These are phyloP conservation scores for Poeciliopsis turneri DNA, from an alignment of 2,797 vertebrate species.

Conservation along the genomic window DNA sequence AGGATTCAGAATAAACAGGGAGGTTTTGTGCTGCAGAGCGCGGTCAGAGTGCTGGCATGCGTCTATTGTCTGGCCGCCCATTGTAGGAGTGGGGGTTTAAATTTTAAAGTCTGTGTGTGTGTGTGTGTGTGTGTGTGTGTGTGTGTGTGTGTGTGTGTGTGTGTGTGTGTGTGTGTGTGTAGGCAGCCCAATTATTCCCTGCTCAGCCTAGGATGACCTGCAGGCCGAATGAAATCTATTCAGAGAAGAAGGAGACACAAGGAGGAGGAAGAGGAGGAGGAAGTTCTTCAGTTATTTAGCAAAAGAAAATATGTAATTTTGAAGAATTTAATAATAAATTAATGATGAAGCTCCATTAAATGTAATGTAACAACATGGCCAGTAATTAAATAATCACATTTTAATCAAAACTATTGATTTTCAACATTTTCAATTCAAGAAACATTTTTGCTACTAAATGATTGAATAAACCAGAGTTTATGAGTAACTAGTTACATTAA, in stretches of 20 bases:
- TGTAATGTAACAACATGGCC: not conserved
- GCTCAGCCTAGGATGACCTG: conserved; percentile 68
- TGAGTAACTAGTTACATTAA: too few relatives aligned
- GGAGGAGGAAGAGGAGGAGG: conserved; percentile 17
- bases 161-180: conserved; percentile 36
- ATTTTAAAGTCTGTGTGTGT: conserved; percentile 66
- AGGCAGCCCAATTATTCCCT: conserved; percentile 75
- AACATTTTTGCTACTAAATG: not conserved
- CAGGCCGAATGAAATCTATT: conserved; percentile 55
- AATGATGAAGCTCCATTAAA: not conserved
- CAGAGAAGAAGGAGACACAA: conserved; percentile 31
- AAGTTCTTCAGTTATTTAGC: conserved; percentile 29
- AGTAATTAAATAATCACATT: not conserved
- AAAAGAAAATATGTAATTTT: conserved; percentile 34
- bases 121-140: conserved; percentile 56
- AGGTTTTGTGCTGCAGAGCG: conserved; percentile 48
- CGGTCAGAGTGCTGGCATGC: conserved; percentile 75
- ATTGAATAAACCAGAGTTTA: not conserved
- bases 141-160: conserved; percentile 52
- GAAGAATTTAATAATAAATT: conserved; percentile 16
- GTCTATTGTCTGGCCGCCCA: conserved; percentile 74
- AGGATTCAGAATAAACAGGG: conserved; percentile 43
- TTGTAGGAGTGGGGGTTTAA: conserved; percentile 66
- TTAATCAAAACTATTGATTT: not conserved
- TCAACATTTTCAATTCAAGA: not conserved